A percentile compares a stretch with the other conserved stretches of the same genome.
Conservation (phyloP, 2,113 vertebrate species). For the Archocentrus centrarchus region DNA sequence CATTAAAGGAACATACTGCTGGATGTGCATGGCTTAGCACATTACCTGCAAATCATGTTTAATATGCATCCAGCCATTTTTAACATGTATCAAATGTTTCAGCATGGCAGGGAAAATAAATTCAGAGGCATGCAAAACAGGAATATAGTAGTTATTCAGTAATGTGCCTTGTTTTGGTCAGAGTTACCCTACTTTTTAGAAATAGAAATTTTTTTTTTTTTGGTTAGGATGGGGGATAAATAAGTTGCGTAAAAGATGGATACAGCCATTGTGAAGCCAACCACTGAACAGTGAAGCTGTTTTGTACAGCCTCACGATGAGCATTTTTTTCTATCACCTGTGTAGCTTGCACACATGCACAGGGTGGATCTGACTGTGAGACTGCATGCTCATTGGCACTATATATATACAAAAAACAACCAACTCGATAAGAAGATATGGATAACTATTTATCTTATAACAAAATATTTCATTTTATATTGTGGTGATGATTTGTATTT, state of each 20-base stretch:
- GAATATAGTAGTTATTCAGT: not conserved
- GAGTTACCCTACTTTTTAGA: not conserved
- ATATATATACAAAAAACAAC: too few species aligned
- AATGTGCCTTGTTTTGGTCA: not conserved
- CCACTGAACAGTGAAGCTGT: not conserved
- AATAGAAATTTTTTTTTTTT: too few species aligned
- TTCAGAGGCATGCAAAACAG: not conserved
- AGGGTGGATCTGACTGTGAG: not conserved
- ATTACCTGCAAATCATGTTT: constrained; percentile 41
- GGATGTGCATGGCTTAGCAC: constrained; percentile 29
- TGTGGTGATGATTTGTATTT: too few species aligned
- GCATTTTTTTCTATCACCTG: not conserved
- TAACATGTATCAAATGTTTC: constrained; percentile 8
- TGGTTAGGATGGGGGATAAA: not conserved
- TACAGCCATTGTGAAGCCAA: not conserved
- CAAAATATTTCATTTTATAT: too few species aligned
- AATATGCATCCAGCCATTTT: constrained; percentile 15
- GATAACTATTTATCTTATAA: too few species aligned
- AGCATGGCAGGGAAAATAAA: not conserved
- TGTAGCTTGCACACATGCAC: not conserved
- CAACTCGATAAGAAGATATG: too few species aligned
- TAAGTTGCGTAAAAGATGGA: not conserved
- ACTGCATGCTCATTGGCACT: not conserved
- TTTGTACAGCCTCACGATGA: not conserved
- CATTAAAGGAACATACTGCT: constrained; percentile 38